Conservation (phyloP, 1,140 invertebrate species). For the Metaphire vulgaris region DNA sequence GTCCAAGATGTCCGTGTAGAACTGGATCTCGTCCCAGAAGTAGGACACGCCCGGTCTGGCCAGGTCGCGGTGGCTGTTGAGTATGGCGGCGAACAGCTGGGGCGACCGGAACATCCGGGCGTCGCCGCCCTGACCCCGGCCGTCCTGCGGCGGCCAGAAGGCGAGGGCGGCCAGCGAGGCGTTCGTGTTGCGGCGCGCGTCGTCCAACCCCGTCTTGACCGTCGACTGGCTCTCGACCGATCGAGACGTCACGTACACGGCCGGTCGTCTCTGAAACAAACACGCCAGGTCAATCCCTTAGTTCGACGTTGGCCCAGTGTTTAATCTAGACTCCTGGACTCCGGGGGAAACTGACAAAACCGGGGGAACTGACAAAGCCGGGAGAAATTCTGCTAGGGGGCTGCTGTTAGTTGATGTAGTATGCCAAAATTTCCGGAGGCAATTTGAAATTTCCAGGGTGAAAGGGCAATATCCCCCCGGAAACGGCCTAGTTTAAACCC, state of each 20-base stretch:
- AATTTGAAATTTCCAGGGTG: too few relatives aligned
- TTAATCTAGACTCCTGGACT: too few relatives aligned
- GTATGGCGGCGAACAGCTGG: conserved; percentile 26
- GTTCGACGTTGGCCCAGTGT: too few relatives aligned
- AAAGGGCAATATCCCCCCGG: too few relatives aligned
- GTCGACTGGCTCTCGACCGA: not conserved
- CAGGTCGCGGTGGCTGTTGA: conserved; percentile 15
- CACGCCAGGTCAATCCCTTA: too few relatives aligned
- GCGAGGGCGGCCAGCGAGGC: not conserved
- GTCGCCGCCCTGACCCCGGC: conserved; percentile 11
- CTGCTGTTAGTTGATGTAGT: too few relatives aligned
- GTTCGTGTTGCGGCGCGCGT: not conserved
- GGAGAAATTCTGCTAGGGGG: too few relatives aligned
- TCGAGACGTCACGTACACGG: not conserved
- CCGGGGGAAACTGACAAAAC: too few relatives aligned
- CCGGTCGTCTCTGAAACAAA: not conserved
- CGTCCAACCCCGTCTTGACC: not conserved
- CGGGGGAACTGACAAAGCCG: too few relatives aligned
- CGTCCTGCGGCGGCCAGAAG: conserved; percentile 25
- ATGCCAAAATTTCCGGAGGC: too few relatives aligned
- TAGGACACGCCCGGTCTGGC: conserved; percentile 27
- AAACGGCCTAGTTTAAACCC: too few relatives aligned
- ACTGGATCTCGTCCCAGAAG: conserved; percentile 30
- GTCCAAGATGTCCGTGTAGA: conserved; percentile 30
- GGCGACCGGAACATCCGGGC: conserved; percentile 14